A percentile compares a stretch with the other conserved stretches of the same genome.
phyloP scores from a whole-genome alignment of 2,888 invertebrate genomes.

The Megastigmus dorsalis region DNA sequence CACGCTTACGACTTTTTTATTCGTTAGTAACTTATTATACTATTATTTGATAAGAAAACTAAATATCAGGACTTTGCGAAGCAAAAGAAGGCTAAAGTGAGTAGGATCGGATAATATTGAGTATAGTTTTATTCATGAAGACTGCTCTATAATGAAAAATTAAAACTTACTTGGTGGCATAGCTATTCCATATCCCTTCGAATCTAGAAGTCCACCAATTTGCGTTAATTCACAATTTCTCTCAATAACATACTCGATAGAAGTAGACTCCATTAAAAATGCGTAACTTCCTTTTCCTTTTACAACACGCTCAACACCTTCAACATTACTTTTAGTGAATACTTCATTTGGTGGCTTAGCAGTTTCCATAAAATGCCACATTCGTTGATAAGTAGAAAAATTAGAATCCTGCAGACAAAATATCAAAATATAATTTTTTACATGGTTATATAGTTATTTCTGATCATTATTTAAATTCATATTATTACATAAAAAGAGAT shows the following conservation, averaged over 20 bases:
- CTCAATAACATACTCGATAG: constrained; percentile 93
- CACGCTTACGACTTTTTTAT: no score
- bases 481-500: no score
- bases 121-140: no score
- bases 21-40: no score
- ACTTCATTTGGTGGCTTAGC: constrained; percentile 83
- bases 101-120: no score
- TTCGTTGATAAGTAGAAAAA: constrained; percentile 90
- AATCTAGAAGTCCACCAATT: constrained; percentile 88
- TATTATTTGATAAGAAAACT: no score
- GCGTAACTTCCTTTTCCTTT: constrained; percentile 90
- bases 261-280: constrained; percentile 96
- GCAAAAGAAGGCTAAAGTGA: no score
- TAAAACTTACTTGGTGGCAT: constrained; percentile 89
- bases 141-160: no score
- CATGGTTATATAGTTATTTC: no score
- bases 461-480: no score
- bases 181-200: constrained; percentile 95
- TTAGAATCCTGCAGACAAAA: constrained; percentile 88
- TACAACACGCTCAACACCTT: constrained; percentile 90
- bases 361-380: constrained; percentile 95
- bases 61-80: no score
- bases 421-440: no score
- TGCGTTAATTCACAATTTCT: constrained; percentile 89
- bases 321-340: constrained; percentile 87